Evolutionary conservation across 1,140 invertebrate species (phyloP).

Genomic region (Pseudomyrmex dendroicus): DNA sequence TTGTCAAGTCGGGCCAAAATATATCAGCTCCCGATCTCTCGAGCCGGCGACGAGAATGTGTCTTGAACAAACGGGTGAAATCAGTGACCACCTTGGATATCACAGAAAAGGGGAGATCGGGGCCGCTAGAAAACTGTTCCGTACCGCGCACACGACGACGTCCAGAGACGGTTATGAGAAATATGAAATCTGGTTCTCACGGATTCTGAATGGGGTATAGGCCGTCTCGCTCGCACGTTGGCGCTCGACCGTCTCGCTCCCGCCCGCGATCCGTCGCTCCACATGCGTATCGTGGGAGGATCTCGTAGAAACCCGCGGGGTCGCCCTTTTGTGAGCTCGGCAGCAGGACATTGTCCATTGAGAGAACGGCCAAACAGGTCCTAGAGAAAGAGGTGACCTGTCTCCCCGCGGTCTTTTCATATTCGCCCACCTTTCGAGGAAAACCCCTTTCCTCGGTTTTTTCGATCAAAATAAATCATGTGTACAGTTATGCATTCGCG

Average conservation of each 20-base stretch:
- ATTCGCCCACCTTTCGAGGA: constrained; percentile 67
- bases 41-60: constrained; percentile 15
- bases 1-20: constrained; percentile 32
- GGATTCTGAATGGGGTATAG: constrained; percentile 81
- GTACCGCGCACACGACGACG: constrained; percentile 64
- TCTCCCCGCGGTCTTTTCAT: constrained; percentile 75
- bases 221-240: constrained; percentile 22
- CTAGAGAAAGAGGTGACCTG: constrained; percentile 83
- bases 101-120: constrained; percentile 40
- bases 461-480: constrained; percentile 84
- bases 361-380: constrained; percentile 81
- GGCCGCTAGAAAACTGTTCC: constrained; percentile 69
- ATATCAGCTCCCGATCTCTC: constrained; percentile 39
- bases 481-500: constrained; percentile 77
- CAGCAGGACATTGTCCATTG: constrained; percentile 85
- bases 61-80: constrained; percentile 80
- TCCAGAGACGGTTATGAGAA: constrained; percentile 81
- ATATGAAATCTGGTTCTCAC: constrained; percentile 86
- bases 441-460: constrained; percentile 83
- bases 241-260: constrained; percentile 57
- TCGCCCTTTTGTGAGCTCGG: constrained; percentile 71
- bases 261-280: constrained; percentile 73
- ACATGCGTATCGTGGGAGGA: constrained; percentile 85
- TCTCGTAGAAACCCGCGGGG: constrained; percentile 74
- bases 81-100: constrained; percentile 74